Base-by-base conservation (phyloP, 2,888 invertebrate genomes). In the Eristalinus aeneus region DNA sequence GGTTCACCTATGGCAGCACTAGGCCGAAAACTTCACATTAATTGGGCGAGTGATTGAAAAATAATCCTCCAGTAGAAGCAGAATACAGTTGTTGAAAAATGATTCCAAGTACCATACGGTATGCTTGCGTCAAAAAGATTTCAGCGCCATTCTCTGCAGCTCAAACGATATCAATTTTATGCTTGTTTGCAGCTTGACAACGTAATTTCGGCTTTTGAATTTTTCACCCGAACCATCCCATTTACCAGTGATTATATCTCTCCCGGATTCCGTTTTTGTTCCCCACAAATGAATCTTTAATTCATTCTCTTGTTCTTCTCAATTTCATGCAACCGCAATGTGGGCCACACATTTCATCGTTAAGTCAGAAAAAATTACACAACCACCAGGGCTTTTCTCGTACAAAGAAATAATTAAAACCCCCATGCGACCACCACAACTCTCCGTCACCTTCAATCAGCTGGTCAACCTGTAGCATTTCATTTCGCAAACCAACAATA, bases 381-480 rank as follows among this genome's bases (percentile, higher is more conserved):
- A 39, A n/a, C n/a, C n/a, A n/a, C 39, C 2, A n/a, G 12, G 4
- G 4, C 12, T n/a, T 4, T 39, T 39, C 6, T 27, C 8, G 23
- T 9, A 1, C 6, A 11, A 27, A 5, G 27, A 53, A 54, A 32
- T 53, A 32, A 67, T 67, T 64, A 23, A 64, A 64, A 27, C 36
- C 0, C 32, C 31, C 16, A 20, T 10, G 16, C 16, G 53, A 20
- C 16, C 54, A 54, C n/a, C 23, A 11, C 56, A 23, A 23, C 23
- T 23, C 10, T 6, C 56, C 56, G 12, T 54, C 67, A 54, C 54
- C 20, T 56, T 56, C 22, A 54, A 67, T 67, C 67, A 22, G 54
- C 53, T 67, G 53, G 32, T 32, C 54, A 32, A 67, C 67, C 67
- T 67, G 67, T 67, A 67, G 67, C 54, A 67, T 32, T 67, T 27